Evolutionary conservation across 2,113 vertebrate species (phyloP), one percentile per base, ranked within the genome.

Genomic region (Dolichallabes microphthalmus): DNA sequence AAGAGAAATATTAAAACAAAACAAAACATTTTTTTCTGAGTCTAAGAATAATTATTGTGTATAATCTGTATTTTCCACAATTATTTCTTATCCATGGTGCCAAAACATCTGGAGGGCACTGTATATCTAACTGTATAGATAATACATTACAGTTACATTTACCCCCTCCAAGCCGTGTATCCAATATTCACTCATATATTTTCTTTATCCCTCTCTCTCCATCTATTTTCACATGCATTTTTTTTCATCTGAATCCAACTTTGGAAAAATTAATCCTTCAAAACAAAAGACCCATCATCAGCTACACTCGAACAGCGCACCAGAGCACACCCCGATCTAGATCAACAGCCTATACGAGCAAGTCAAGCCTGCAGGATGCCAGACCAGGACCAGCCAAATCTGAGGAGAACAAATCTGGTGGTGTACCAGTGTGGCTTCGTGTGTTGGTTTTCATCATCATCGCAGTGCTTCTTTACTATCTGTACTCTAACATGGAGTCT

Each of bases 371-470:
- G 1, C 61, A 61, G 25, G 66, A 77, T 25, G 9, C 45, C 58
- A 39, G 15, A 57, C 57, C 60, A 85, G 64, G 61, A 64, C 60
- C 52, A 30, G 22, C 25, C 58, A 86, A 68, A 52, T 75, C 64
- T 32, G 83, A 88, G 27, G 82, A 25, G 20, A 60, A 45, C 55
- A 87, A 80, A 61, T 74, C 64, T 19, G 82, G 89, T 52, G 13
- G 84, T 71, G 11, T 90, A 32, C 89, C 91, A 63, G 86, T 64
- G 8, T 53, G 88, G 86, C 85, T 92, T 1, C 85, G 88, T 52
- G 39, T 90, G 61, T 82, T 94, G 87, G 86, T 94, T 58, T 88
- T 93, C 69, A 79, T 90, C 0, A 78, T 91, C 76, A 82, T 93
- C 74, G 92, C 90, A 27, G 91, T 79, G 0, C 78, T 88, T 57